Evolutionary conservation across 2,888 invertebrate species (phyloP).

Genomic region (Mechanitis messenoides): DNA sequence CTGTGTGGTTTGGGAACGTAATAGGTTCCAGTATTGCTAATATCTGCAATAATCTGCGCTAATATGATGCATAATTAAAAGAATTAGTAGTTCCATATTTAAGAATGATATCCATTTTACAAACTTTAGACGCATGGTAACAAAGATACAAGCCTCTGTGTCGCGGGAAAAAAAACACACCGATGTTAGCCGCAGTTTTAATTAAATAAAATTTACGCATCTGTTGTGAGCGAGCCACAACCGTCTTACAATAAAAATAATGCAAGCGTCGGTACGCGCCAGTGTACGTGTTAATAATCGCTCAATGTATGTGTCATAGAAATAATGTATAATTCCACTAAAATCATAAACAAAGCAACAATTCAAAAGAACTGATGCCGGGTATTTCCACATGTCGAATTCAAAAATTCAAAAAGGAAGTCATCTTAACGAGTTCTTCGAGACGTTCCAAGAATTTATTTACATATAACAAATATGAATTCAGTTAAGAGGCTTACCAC

Average conservation of each 20-base stretch:
- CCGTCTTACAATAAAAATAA: too few species aligned
- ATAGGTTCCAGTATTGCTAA: background rate
- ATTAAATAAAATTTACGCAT: too few species aligned
- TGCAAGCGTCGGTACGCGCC: too few species aligned
- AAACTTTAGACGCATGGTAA: too few species aligned
- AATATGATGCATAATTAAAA: background rate
- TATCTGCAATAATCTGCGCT: background rate
- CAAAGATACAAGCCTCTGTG: too few species aligned
- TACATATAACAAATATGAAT: conserved; percentile 51
- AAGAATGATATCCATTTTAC: too few species aligned
- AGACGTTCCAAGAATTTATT: conserved; percentile 65
- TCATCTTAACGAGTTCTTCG: conserved; percentile 36
- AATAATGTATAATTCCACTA: conserved; percentile 7
- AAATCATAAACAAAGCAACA: conserved; percentile 11
- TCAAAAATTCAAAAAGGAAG: conserved; percentile 47
- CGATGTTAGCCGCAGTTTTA: too few species aligned
- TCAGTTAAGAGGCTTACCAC: conserved; percentile 26
- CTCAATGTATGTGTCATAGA: conserved; percentile 8
- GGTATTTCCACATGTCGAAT: conserved; percentile 54
- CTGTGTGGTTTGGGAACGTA: conserved; percentile 2
- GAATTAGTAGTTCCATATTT: too few species aligned
- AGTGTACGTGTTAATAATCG: too few species aligned
- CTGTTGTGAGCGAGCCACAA: too few species aligned
- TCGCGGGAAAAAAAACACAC: too few species aligned
- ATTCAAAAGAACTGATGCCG: conserved; percentile 18